Conservation (phyloP, 2,797 vertebrate species). For the Limnodromus scolopaceus region DNA sequence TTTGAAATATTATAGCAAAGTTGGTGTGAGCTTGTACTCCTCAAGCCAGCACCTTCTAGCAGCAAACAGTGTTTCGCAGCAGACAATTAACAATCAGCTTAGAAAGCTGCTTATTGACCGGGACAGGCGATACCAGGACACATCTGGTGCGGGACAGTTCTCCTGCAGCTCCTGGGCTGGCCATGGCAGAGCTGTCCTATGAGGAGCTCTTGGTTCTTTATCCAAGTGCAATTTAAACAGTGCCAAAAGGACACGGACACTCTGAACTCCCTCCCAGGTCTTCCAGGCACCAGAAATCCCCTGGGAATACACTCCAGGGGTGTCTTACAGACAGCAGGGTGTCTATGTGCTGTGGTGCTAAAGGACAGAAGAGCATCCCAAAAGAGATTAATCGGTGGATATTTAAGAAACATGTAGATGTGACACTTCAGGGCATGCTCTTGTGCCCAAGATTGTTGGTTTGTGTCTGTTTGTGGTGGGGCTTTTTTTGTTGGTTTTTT, state of each 20-base stretch:
- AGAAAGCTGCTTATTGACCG: not conserved
- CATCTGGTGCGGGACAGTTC: not conserved
- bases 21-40: not conserved
- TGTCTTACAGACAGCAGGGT: accelerated
- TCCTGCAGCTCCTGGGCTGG: not conserved
- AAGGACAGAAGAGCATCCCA: not conserved
- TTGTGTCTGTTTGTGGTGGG: too few species aligned
- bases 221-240: not conserved
- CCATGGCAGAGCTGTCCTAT: accelerated
- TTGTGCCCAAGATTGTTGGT: too few species aligned
- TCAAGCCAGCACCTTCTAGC: accelerated
- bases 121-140: accelerated
- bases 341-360: accelerated
- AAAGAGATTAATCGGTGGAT: not conserved
- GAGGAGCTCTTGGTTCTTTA: not conserved
- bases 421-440: too few species aligned
- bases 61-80: not conserved
- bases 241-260: accelerated
- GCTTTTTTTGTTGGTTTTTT: too few species aligned
- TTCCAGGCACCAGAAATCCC: not conserved
- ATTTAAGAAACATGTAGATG: too few species aligned
- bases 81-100: not conserved
- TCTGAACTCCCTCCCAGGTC: accelerated
- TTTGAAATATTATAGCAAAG: not conserved
- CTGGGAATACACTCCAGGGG: accelerated